phyloP scores from a whole-genome alignment of 2,113 vertebrate genomes.

The Petaurus breviceps region DNA sequence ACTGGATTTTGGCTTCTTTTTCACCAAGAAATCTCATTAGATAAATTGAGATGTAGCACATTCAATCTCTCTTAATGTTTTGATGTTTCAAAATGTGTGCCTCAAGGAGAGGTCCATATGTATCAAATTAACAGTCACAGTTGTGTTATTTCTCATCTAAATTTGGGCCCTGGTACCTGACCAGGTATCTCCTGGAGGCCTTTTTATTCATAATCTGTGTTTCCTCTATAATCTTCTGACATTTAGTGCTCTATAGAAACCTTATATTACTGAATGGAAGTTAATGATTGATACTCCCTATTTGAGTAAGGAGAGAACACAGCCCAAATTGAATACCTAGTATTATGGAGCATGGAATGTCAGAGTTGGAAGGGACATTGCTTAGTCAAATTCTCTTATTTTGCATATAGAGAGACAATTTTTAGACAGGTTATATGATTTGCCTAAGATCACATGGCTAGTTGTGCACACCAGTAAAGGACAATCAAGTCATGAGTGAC shows the following conservation, averaged over 20 bases:
- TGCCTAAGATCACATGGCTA: background rate
- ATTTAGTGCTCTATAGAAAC: conserved; percentile 37
- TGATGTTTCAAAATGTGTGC: conserved; percentile 47
- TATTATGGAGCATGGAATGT: background rate
- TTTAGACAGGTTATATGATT: background rate
- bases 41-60: conserved; percentile 20
- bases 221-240: conserved; percentile 23
- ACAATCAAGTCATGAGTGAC: background rate
- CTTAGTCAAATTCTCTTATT: background rate
- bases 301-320: background rate
- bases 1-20: conserved; percentile 31
- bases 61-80: conserved; percentile 48
- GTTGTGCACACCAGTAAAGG: background rate
- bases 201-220: conserved; percentile 44
- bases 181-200: background rate
- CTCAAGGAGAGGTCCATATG: conserved; percentile 23
- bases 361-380: background rate
- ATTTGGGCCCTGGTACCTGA: background rate
- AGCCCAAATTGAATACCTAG: background rate
- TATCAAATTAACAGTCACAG: background rate
- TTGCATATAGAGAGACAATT: background rate
- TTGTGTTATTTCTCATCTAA: background rate
- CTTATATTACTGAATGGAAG: conserved; percentile 35
- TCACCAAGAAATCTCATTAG: conserved; percentile 46
- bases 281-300: background rate